Conservation (phyloP, 2,113 vertebrate species). For the Crotalus tigris region DNA sequence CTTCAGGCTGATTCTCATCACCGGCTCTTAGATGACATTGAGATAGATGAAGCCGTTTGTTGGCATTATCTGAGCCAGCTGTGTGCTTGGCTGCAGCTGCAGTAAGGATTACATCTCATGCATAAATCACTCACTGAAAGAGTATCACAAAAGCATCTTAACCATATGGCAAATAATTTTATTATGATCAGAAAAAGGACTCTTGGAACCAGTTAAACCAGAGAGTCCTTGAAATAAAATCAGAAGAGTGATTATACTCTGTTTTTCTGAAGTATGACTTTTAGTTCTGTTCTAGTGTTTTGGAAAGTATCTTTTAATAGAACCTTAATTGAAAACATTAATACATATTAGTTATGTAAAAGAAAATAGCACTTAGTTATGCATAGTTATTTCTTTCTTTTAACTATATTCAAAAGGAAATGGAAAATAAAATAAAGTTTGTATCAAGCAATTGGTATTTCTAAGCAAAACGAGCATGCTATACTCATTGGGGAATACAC, state of each 20-base stretch:
- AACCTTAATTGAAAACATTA: too few species aligned
- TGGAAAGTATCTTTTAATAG: too few species aligned
- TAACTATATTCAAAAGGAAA: conserved; percentile 46
- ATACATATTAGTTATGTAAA: too few species aligned
- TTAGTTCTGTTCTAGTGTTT: conserved; percentile 52
- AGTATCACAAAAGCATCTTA: conserved; percentile 72
- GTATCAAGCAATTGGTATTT: conserved; percentile 24
- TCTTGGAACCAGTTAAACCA: conserved; percentile 78
- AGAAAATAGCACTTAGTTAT: too few species aligned
- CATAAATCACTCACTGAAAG: conserved; percentile 78
- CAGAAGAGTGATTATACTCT: conserved; percentile 68
- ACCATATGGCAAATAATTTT: conserved; percentile 85
- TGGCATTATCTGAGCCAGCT: conserved; percentile 88
- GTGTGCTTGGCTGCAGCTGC: conserved; percentile 79
- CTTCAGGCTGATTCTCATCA: conserved; percentile 68
- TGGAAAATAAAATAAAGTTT: not conserved
- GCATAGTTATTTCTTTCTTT: not conserved
- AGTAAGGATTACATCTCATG: conserved; percentile 82
- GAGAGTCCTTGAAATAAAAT: conserved; percentile 80
- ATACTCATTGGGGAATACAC: accelerated
- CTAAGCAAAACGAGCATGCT: conserved; percentile 17
- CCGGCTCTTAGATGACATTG: conserved; percentile 79
- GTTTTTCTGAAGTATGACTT: conserved; percentile 51
- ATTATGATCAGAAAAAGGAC: conserved; percentile 81
- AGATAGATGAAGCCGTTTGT: conserved; percentile 87